These are phyloP conservation scores for Epinotia bilunana DNA, from an alignment of 2,888 invertebrate genomes.

Conservation along the genomic window DNA sequence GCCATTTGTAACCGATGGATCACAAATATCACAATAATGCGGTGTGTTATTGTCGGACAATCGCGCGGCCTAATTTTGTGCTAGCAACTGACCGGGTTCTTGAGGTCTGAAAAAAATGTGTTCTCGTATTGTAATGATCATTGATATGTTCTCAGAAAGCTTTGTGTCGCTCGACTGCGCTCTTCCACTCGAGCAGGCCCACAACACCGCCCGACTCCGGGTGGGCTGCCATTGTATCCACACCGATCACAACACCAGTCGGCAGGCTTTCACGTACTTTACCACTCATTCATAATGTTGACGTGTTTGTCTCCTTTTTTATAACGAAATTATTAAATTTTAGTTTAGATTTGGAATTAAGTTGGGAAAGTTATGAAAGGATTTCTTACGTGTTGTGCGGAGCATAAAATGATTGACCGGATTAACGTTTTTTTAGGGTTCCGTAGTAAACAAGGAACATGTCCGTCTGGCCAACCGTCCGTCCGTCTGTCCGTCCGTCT, in stretches of 20 bases:
- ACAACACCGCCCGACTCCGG: constrained; percentile 69
- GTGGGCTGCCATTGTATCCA: constrained; percentile 71
- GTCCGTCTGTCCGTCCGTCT: too few relatives aligned
- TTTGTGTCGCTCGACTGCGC: constrained; percentile 50
- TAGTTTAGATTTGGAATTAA: constrained; percentile 22
- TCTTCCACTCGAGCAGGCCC: constrained; percentile 70
- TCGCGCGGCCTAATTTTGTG: constrained; percentile 68
- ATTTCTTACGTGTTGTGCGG: neutral
- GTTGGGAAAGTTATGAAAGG: constrained; percentile 24
- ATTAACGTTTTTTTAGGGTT: neutral
- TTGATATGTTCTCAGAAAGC: constrained; percentile 68
- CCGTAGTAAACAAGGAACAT: too few relatives aligned
- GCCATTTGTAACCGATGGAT: constrained; percentile 57
- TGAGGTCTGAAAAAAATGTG: constrained; percentile 54
- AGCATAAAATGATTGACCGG: neutral
- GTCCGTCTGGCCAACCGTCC: too few relatives aligned
- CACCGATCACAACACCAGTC: constrained; percentile 67
- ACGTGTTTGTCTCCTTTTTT: constrained; percentile 21
- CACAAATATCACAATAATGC: constrained; percentile 56
- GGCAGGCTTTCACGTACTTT: constrained; percentile 49
- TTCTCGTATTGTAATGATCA: constrained; percentile 60
- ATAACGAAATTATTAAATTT: constrained; percentile 24
- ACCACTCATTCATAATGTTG: constrained; percentile 42
- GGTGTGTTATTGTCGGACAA: constrained; percentile 66
- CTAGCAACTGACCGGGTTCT: constrained; percentile 53